Base-by-base conservation (phyloP, 1,140 invertebrate genomes). In the Stenopsyche tienmushanensis region DNA sequence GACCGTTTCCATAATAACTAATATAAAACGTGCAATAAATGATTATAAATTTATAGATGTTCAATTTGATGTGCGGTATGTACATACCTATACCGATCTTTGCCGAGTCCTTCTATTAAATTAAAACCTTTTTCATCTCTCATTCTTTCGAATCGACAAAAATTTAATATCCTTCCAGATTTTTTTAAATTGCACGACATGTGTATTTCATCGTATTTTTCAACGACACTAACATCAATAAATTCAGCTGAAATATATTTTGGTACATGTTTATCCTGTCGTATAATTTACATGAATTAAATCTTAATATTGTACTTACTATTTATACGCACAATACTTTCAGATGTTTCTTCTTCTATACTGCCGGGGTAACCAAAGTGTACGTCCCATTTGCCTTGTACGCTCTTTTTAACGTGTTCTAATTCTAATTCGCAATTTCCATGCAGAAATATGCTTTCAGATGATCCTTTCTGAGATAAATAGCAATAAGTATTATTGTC, bases 1-100 rank as follows among this genome's bases (percentile, higher is more conserved):
- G 77, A 3, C 79, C 78, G 13, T 76, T 66, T 3, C 79, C 79
- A 45, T 76, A 80, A 64, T 81, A 81, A 50, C 79, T 81, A 65
- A 47, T 60, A 67, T n/a, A n/a, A n/a, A n/a, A n/a, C n/a, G n/a
- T n/a, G n/a, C n/a, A n/a, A n/a, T n/a, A n/a, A n/a, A n/a, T n/a
- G n/a, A n/a, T n/a, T n/a, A n/a, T n/a, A n/a, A n/a, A n/a, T n/a
- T n/a, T n/a, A n/a, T n/a, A n/a, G n/a, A n/a, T n/a, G n/a, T n/a
- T n/a, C n/a, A n/a, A n/a, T n/a, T n/a, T n/a, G n/a, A n/a, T n/a
- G 13, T 34, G 5, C 29, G 29, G 5, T 34, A 34, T 34, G 44
- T 50, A 29, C 17, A 1, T 45, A 80, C 78, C 78, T 80, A 67
- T 77, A 75, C 7, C 57, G 65, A 8, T 77, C 77, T 66, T 80